These are phyloP conservation scores for Tupaia chinensis DNA, from an alignment of 2,113 vertebrate species.

Conservation along the genomic window DNA sequence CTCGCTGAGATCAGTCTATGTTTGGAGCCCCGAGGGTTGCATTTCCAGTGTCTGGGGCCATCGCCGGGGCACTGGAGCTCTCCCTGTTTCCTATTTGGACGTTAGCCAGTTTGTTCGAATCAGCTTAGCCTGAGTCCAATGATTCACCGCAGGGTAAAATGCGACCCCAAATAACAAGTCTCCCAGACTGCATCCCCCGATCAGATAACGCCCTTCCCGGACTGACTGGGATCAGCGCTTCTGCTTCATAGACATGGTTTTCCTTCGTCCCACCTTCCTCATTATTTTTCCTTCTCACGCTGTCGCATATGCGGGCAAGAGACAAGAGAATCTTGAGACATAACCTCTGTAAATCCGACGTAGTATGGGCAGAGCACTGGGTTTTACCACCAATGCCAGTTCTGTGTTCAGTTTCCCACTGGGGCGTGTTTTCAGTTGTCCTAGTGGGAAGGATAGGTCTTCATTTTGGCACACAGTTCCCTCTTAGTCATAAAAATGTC, in stretches of 20 bases:
- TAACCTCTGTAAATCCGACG: neutral
- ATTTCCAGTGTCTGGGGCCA: neutral
- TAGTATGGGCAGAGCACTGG: accelerated
- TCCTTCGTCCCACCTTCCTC: neutral
- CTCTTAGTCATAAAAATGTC: conserved; percentile 13
- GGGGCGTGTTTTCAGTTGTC: neutral
- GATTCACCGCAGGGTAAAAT: neutral
- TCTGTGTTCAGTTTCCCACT: neutral
- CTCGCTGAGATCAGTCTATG: neutral
- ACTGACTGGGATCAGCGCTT: neutral
- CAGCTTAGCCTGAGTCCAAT: neutral
- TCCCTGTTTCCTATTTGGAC: neutral
- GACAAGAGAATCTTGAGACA: neutral
- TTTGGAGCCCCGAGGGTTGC: neutral
- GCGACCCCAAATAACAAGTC: neutral
- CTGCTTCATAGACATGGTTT: neutral
- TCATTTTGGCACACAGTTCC: neutral
- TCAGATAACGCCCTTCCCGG: neutral
- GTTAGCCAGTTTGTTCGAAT: neutral
- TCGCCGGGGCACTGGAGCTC: neutral
- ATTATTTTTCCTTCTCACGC: neutral
- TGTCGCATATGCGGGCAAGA: neutral
- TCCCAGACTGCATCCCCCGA: neutral
- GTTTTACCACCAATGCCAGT: neutral
- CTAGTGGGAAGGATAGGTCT: neutral